Base-by-base conservation (phyloP, 2,797 vertebrate genomes). In the Cossypha heuglini region DNA sequence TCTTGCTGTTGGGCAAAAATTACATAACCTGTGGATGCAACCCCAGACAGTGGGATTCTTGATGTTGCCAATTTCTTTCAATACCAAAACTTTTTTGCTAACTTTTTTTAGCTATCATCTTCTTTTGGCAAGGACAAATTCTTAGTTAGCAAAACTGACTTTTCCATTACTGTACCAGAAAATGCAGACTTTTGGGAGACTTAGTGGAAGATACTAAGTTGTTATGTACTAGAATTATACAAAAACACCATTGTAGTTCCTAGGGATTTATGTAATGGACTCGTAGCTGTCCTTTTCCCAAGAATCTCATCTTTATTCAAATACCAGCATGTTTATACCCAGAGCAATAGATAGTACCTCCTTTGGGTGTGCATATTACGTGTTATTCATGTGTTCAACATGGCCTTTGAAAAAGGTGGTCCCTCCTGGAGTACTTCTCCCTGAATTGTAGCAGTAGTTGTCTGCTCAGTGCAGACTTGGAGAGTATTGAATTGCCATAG, bases 1-100 rank as follows among this genome's bases (percentile, higher is more conserved):
- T 52, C n/a, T 83, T 86, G 42, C 25, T 26, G 13, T 17, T 49
- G 62, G 29, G 6, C 21, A 31, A 31, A 88, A 64, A n/a, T 55
- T 37, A 5, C 3, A 1, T 7, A 15, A 19, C 43, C 76, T 66
- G 29, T 0, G 0, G 8, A 19, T 0, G 1, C 10, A 64, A 13
- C 16, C 37, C 2, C 24, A 49, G n/a, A 28, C 13, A 63, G 20
- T 28, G 21, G 13, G 6, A 6, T 54, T 76, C n/a, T 63, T 88
- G 19, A 57, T 57, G 22, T 14, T 74, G 11, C 24, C 9, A 10
- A 4, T 69, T 80, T 73, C 26, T 49, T 90, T 76, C 46, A 35
- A 24, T 57, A 76, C 11, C 1, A 2, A 17, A 88, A 62, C 26
- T 45, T 52, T 69, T 92, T 52, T 9, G 0, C 13, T 42, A 45